These are phyloP conservation scores for Simalia tracyae DNA, from an alignment of 2,797 vertebrate species.

Conservation along the genomic window DNA sequence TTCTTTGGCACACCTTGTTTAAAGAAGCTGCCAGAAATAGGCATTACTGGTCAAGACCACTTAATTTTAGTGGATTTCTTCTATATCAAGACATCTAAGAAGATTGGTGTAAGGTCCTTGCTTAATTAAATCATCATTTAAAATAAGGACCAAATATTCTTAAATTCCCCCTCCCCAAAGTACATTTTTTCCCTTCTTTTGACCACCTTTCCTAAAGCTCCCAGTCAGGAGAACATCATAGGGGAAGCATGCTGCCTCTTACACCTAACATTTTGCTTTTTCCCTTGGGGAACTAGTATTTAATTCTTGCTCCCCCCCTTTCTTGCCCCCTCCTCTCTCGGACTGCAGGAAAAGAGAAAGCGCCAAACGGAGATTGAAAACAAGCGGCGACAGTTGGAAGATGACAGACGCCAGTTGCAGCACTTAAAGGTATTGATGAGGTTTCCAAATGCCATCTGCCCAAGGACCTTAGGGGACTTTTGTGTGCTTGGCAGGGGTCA, in stretches of 20 bases:
- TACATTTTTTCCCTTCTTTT: neutral
- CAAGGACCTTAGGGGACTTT: too few species aligned
- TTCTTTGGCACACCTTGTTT: neutral
- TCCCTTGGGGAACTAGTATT: neutral
- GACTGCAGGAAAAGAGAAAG: constrained; percentile 86
- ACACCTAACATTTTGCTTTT: neutral
- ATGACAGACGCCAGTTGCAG: constrained; percentile 86
- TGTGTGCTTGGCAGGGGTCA: too few species aligned
- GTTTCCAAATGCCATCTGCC: neutral
- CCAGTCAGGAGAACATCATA: neutral
- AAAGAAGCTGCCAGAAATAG: neutral
- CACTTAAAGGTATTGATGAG: constrained; percentile 84
- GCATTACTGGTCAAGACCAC: neutral
- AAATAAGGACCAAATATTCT: neutral
- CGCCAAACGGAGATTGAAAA: constrained; percentile 87
- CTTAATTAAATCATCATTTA: neutral
- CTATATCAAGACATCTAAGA: neutral
- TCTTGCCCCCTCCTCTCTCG: neutral
- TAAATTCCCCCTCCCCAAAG: neutral
- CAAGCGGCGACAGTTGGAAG: constrained; percentile 87
- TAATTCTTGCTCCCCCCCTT: too few species aligned
- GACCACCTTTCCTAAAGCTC: neutral
- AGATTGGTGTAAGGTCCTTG: neutral
- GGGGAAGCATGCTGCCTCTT: neutral
- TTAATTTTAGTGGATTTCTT: neutral